Percentiles rank a stretch among this genome's conserved stretches.
Conservation (phyloP, 1,140 invertebrate species). For the Dendroctonus valens region DNA sequence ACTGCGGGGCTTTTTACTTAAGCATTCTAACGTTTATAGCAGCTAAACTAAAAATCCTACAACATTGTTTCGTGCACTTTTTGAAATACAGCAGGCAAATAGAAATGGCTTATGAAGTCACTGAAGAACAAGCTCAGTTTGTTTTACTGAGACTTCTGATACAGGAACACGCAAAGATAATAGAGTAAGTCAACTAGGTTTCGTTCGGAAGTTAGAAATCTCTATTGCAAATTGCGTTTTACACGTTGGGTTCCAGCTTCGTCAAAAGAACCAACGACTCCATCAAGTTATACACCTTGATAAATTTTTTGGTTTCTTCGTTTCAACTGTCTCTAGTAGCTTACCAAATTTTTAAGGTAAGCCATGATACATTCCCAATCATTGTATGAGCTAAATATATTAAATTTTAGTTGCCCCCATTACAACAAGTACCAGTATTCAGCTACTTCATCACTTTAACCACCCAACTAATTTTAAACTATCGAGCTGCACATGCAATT, state of each 20-base stretch:
- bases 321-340: conserved; percentile 33
- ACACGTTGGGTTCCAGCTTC: conserved; percentile 16
- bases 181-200: conserved; percentile 14
- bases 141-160: conserved; percentile 22
- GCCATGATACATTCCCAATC: not conserved
- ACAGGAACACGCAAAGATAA: conserved; percentile 23
- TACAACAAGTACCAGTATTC: not conserved
- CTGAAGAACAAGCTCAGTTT: conserved; percentile 6
- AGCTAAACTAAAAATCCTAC: conserved; percentile 24
- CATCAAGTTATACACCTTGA: conserved; percentile 27
- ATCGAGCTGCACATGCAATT: too few species aligned
- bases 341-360: conserved; percentile 33
- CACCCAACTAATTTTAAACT: not conserved
- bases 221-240: not conserved
- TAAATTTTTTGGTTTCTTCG: conserved; percentile 34
- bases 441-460: not conserved
- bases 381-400: not conserved
- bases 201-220: not conserved
- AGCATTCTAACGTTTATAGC: conserved; percentile 19
- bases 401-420: not conserved
- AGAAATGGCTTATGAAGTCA: conserved; percentile 14
- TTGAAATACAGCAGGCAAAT: conserved; percentile 12
- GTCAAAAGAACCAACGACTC: conserved; percentile 13
- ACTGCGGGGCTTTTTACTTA: conserved; percentile 29
- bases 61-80: conserved; percentile 23